Percentiles rank a stretch among this genome's conserved stretches.
phyloP scores from a whole-genome alignment of 2,797 vertebrate species.

The Anguilla pacifica region DNA sequence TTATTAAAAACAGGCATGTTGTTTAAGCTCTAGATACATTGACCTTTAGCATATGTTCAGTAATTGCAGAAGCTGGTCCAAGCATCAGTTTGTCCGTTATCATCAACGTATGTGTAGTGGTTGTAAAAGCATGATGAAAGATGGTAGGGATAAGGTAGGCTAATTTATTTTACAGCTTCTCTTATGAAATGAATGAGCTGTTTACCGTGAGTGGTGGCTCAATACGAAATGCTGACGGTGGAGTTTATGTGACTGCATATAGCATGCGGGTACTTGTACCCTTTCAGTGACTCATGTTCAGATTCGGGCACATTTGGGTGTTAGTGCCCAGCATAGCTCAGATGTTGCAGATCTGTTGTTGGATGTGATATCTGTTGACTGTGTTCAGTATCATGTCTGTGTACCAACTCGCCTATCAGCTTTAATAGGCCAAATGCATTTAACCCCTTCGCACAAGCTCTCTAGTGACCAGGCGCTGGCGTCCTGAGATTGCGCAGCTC shows the following conservation, averaged over 20 bases:
- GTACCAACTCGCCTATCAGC: not conserved
- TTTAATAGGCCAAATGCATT: not conserved
- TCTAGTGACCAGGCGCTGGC: no score
- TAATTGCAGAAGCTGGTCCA: constrained; percentile 47
- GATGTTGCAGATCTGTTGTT: not conserved
- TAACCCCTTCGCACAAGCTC: no score
- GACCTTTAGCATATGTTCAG: constrained; percentile 60
- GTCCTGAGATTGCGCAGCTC: no score
- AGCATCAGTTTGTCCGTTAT: constrained; percentile 32
- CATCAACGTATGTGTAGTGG: constrained; percentile 51
- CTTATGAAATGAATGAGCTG: constrained; percentile 44
- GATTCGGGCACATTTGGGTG: not conserved
- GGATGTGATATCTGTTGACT: not conserved
- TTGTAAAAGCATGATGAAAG: constrained; percentile 51
- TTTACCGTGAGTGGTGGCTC: constrained; percentile 11
- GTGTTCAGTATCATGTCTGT: not conserved
- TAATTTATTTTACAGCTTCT: constrained; percentile 34
- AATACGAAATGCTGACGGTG: not conserved
- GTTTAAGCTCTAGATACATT: constrained; percentile 52
- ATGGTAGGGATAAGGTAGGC: constrained; percentile 47
- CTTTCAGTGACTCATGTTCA: not conserved
- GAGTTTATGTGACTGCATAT: not conserved
- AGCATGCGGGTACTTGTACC: not conserved
- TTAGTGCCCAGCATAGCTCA: not conserved
- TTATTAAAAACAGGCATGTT: constrained; percentile 11